phyloP scores from a whole-genome alignment of 1,140 invertebrate species.

The Drosophila virilis region DNA sequence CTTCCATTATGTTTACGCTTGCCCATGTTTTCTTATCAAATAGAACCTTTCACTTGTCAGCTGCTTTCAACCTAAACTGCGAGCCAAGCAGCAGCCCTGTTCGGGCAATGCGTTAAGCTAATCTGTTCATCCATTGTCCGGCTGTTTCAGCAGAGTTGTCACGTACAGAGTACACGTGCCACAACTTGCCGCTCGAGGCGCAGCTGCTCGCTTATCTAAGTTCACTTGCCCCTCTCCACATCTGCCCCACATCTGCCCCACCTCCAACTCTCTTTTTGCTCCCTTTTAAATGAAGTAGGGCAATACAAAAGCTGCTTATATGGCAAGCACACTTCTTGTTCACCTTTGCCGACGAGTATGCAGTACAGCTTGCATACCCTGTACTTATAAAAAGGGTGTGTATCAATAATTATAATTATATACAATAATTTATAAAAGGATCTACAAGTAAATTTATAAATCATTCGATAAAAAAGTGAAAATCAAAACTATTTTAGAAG shows the following conservation, averaged over 20 bases:
- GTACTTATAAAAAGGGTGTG: not conserved
- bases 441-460: too few relatives aligned
- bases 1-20: not conserved
- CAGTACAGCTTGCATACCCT: conserved; percentile 18
- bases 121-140: conserved; percentile 25
- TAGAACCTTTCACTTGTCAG: not conserved
- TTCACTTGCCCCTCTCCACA: not conserved
- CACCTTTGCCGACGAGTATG: not conserved
- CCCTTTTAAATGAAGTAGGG: conserved; percentile 41
- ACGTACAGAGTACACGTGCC: conserved; percentile 42
- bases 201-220: conserved; percentile 43
- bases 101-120: conserved; percentile 5
- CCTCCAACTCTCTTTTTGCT: conserved; percentile 8
- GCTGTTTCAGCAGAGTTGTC: conserved; percentile 22
- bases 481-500: too few relatives aligned
- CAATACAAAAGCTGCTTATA: conserved; percentile 57
- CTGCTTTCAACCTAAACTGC: not conserved
- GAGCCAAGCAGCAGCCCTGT: too few relatives aligned
- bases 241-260: not conserved
- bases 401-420: too few relatives aligned
- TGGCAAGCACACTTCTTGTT: conserved; percentile 26
- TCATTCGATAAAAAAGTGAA: too few relatives aligned
- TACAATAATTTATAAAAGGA: too few relatives aligned
- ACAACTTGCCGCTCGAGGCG: conserved; percentile 18
- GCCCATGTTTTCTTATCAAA: not conserved